phyloP scores from a whole-genome alignment of 1,140 invertebrate species.

The Eurytemora carolleeae region DNA sequence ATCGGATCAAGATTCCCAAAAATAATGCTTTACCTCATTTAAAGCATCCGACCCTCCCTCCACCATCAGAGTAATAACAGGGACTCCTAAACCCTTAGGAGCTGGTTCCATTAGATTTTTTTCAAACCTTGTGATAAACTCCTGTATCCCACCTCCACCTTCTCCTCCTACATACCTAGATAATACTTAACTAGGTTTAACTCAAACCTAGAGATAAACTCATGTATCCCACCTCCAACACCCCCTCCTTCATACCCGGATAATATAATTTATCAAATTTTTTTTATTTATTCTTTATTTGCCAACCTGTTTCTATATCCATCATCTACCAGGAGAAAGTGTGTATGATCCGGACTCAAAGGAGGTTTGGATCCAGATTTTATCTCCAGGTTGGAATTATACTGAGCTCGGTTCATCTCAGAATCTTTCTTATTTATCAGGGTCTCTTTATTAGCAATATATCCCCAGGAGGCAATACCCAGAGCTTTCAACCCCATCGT shows the following conservation, averaged over 20 bases:
- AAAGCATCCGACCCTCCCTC: constrained; percentile 28
- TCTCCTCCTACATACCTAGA: not conserved
- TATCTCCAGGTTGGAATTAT: constrained; percentile 20
- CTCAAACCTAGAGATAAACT: not conserved
- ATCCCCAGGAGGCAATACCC: not conserved
- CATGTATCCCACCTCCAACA: not conserved
- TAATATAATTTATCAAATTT: not conserved
- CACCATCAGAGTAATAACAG: constrained; percentile 26
- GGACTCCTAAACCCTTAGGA: constrained; percentile 23
- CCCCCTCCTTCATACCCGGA: not conserved
- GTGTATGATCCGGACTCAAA: constrained; percentile 31
- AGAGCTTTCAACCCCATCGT: not conserved
- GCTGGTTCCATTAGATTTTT: no score
- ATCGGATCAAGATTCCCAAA: no score
- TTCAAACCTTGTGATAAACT: not conserved
- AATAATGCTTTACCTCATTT: constrained; percentile 22
- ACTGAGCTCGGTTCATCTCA: constrained; percentile 17
- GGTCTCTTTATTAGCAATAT: not conserved
- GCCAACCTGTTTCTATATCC: constrained; percentile 23
- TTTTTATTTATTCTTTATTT: not conserved
- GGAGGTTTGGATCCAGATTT: constrained; percentile 18
- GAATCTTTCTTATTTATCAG: not conserved
- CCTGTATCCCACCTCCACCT: not conserved
- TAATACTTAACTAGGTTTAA: not conserved
- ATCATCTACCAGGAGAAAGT: constrained; percentile 32